Percentiles rank a stretch among this genome's conserved stretches.
Conservation (phyloP, 2,113 vertebrate species). For the Oncorhynchus nerka region DNA sequence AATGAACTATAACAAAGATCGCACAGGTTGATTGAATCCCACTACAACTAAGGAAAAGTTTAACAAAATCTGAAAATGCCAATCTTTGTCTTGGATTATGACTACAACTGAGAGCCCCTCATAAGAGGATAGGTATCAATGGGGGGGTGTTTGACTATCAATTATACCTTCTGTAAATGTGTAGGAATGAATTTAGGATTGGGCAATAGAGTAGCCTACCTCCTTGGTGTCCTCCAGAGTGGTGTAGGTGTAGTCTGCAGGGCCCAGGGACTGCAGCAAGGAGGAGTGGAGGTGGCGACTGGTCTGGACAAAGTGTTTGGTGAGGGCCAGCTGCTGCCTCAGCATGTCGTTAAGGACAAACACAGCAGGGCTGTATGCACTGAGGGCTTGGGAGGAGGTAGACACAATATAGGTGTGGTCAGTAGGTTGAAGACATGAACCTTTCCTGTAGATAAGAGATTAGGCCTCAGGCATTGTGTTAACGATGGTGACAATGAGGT, state of each 20-base stretch:
- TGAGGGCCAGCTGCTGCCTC: conserved; percentile 83
- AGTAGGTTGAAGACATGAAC: background rate
- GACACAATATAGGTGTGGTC: background rate
- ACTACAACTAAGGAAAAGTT: background rate
- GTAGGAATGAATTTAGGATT: too few species aligned
- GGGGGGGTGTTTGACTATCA: background rate
- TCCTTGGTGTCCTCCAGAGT: conserved; percentile 83
- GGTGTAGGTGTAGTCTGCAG: conserved; percentile 82
- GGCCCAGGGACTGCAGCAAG: conserved; percentile 74
- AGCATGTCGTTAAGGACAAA: conserved; percentile 77
- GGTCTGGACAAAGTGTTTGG: conserved; percentile 71
- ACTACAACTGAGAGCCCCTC: too few species aligned
- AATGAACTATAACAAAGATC: conserved; percentile 79
- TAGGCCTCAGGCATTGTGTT: too few species aligned
- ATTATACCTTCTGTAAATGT: background rate
- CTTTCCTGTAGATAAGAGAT: too few species aligned
- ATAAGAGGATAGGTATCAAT: background rate
- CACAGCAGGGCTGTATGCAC: conserved; percentile 67
- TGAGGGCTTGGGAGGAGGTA: conserved; percentile 67
- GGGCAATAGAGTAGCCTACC: conserved; percentile 62
- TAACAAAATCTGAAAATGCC: too few species aligned
- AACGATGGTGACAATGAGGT: too few species aligned
- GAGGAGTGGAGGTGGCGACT: conserved; percentile 71
- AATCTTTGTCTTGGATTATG: too few species aligned
- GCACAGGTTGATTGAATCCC: background rate